Percentiles rank a stretch among this genome's conserved stretches.
phyloP scores from a whole-genome alignment of 2,888 invertebrate species.

The Drosophila recens region DNA sequence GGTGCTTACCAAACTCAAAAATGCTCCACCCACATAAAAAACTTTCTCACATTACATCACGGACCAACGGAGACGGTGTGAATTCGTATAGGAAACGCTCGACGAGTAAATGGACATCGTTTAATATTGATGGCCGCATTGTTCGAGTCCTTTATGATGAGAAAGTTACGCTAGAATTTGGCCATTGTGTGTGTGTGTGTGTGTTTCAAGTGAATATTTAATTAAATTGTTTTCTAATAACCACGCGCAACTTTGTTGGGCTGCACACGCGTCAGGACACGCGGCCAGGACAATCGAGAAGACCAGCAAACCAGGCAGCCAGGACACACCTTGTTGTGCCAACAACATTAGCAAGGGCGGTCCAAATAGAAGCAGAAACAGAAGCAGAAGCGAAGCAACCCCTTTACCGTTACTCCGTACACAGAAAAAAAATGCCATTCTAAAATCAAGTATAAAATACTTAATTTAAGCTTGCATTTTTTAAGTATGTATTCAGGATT shows the following conservation, averaged over 20 bases:
- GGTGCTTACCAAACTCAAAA: conserved; percentile 16
- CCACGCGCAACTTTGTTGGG: conserved; percentile 71
- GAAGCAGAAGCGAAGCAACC: conserved; percentile 49
- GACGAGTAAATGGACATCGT: conserved; percentile 72
- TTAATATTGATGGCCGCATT: conserved; percentile 77
- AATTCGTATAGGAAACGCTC: conserved; percentile 41
- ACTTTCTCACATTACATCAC: conserved; percentile 78
- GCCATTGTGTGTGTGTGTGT: background rate
- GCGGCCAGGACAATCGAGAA: conserved; percentile 58
- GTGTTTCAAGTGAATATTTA: conserved; percentile 83
- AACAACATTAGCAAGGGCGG: conserved; percentile 78
- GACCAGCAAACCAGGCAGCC: conserved; percentile 32
- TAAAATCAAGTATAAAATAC: too few relatives aligned
- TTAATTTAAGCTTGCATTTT: too few relatives aligned
- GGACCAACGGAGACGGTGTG: conserved; percentile 51
- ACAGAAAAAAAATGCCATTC: too few relatives aligned
- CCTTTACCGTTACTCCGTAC: conserved; percentile 36
- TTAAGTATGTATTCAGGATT: too few relatives aligned
- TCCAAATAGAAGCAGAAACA: conserved; percentile 54
- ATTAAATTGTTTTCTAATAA: conserved; percentile 85
- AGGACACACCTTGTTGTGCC: conserved; percentile 82
- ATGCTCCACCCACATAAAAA: conserved; percentile 42
- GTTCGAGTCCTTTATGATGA: conserved; percentile 67
- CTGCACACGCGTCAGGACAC: conserved; percentile 66
- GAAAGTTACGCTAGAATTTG: conserved; percentile 57